phyloP scores from a whole-genome alignment of 2,888 invertebrate species.

The Ophraella communa region DNA sequence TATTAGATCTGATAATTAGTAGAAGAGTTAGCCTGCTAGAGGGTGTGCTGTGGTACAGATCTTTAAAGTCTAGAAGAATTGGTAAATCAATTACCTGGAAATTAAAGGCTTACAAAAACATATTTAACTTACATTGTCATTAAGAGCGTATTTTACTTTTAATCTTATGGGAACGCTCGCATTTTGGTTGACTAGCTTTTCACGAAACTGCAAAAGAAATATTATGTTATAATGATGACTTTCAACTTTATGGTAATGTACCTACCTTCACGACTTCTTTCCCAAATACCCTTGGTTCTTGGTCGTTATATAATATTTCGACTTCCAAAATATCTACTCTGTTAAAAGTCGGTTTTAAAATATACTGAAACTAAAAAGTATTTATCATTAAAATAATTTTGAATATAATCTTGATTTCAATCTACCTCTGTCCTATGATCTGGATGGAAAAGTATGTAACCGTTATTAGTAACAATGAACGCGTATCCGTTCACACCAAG shows the following conservation, averaged over 20 bases:
- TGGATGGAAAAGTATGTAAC: constrained; percentile 93
- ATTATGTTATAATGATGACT: background rate
- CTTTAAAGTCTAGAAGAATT: too few species aligned
- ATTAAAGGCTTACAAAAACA: too few species aligned
- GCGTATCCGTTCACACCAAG: constrained; percentile 95
- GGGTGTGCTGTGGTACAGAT: too few species aligned
- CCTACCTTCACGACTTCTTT: constrained; percentile 56
- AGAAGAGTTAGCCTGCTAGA: too few species aligned
- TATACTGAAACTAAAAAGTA: constrained; percentile 57
- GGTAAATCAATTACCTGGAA: too few species aligned
- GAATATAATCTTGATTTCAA: background rate
- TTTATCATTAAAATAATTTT: background rate
- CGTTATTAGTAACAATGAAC: constrained; percentile 96
- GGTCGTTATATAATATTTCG: constrained; percentile 74
- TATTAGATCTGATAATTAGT: too few species aligned
- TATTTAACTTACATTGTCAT: constrained; percentile 74
- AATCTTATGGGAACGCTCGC: constrained; percentile 67
- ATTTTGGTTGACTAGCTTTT: constrained; percentile 59
- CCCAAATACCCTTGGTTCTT: constrained; percentile 78
- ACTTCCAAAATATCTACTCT: constrained; percentile 96
- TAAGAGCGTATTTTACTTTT: constrained; percentile 83
- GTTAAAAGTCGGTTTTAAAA: constrained; percentile 94
- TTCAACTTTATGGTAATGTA: background rate
- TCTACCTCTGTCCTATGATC: constrained; percentile 89
- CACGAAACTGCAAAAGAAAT: constrained; percentile 49